phyloP scores from a whole-genome alignment of 2,113 vertebrate species.

The Tenrec ecaudatus region DNA sequence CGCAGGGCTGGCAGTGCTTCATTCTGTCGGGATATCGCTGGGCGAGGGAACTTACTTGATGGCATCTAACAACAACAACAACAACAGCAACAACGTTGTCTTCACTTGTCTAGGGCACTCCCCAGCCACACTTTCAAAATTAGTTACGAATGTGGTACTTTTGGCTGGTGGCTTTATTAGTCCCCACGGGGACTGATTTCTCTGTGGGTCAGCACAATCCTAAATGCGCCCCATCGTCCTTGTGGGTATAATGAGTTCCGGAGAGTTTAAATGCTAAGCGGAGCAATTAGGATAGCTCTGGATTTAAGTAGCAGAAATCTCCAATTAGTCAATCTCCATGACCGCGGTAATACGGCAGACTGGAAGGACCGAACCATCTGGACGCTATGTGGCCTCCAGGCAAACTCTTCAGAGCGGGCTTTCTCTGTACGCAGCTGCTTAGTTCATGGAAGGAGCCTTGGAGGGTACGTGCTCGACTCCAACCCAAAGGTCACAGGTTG shows the following conservation, averaged over 20 bases:
- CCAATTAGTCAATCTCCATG: neutral
- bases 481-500: too few relatives aligned
- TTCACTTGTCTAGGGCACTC: neutral
- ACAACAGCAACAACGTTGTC: too few relatives aligned
- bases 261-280: conserved; percentile 33
- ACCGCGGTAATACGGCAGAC: neutral
- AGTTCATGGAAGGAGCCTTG: too few relatives aligned
- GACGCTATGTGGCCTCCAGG: neutral
- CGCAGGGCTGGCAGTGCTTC: too few relatives aligned
- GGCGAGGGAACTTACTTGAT: too few relatives aligned
- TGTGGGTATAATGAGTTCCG: neutral
- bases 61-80: too few relatives aligned
- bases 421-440: neutral
- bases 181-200: neutral
- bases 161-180: neutral
- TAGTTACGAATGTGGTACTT: neutral
- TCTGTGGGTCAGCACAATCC: neutral
- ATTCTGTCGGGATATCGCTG: too few relatives aligned
- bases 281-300: neutral
- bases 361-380: neutral
- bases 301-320: neutral
- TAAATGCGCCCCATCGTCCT: neutral
- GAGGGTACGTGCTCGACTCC: too few relatives aligned
- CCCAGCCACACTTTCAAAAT: neutral
- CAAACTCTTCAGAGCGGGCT: neutral